phyloP scores from a whole-genome alignment of 2,113 vertebrate species.

The Charina bottae region DNA sequence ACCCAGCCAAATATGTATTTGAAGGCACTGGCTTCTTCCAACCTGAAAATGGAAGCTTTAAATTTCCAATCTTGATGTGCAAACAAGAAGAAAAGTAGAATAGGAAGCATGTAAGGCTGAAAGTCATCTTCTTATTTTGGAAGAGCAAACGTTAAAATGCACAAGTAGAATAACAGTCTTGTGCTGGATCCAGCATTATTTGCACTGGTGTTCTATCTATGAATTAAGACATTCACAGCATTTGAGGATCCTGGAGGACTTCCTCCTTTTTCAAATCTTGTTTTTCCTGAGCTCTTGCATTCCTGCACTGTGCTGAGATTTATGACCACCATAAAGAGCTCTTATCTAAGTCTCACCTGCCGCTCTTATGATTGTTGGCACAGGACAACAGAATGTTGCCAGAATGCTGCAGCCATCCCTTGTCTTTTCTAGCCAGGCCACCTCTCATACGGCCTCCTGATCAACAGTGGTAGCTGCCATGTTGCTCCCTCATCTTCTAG shows the following conservation, averaged over 20 bases:
- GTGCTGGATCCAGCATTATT: background rate
- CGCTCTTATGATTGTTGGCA: background rate
- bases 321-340: background rate
- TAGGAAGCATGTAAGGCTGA: background rate
- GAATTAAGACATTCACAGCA: background rate
- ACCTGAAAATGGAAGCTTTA: background rate
- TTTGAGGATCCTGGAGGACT: background rate
- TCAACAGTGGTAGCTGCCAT: background rate
- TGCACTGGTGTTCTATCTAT: background rate
- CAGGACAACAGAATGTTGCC: background rate
- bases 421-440: background rate
- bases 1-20: background rate
- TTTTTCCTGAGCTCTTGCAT: background rate
- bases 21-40: background rate
- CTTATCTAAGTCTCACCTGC: background rate
- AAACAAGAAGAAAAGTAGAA: background rate
- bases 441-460: background rate
- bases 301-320: background rate
- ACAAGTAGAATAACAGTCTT: background rate
- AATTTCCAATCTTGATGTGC: background rate
- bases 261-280: slow-evolving; percentile 4
- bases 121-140: background rate
- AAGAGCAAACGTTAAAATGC: background rate
- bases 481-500: background rate
- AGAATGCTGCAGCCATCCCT: background rate